Base-by-base conservation (phyloP, 2,888 invertebrate species). In the Lysandra bellargus region DNA sequence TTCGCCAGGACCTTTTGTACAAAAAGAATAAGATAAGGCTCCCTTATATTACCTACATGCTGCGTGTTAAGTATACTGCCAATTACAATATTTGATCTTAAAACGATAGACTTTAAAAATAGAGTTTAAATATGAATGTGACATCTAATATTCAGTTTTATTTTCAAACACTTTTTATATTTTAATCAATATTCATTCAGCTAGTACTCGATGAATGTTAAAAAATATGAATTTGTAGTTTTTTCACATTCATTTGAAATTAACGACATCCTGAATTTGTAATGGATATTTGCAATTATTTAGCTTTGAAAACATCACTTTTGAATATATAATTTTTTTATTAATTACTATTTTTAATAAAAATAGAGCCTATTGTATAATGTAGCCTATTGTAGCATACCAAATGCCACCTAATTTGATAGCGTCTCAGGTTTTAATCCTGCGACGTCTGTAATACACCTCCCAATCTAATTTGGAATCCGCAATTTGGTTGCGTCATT, bases 1-100 rank as follows among this genome's bases (percentile, higher is more conserved):
- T 74, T 74, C 73, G 44, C 44, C 73, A 69, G 73, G 73, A 74
- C n/a, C 73, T 74, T 74, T 74, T 74, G 44, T 74, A 74, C 44
- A 44, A 74, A 74, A 74, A 74, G 44, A 74, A 74, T 74, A 23
- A 44, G 74, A 74, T 74, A 74, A 44, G 74, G 40, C 74, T 33
- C 33, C 33, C 69, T 49, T 69, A 33, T 69, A 69, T 37, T 69
- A 69, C 69, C 69, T 69, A 69, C 69, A 69, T 37, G 33, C 14
- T 17, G 69, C 69, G 33, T 69, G 69, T 69, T 37, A 69, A 37
- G 14, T 57, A 4, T 57, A 17, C 14, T 57, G 17, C 57, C 57
- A 57, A 57, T 57, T 17, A 4, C 2, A 57, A 57, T 57, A 57
- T 17, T 57, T 57, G 57, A 57, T 57, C 1, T 17, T 57, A 57